Evolutionary conservation across 2,113 vertebrate species (phyloP).

Genomic region (Tricholaema leucomelas): DNA sequence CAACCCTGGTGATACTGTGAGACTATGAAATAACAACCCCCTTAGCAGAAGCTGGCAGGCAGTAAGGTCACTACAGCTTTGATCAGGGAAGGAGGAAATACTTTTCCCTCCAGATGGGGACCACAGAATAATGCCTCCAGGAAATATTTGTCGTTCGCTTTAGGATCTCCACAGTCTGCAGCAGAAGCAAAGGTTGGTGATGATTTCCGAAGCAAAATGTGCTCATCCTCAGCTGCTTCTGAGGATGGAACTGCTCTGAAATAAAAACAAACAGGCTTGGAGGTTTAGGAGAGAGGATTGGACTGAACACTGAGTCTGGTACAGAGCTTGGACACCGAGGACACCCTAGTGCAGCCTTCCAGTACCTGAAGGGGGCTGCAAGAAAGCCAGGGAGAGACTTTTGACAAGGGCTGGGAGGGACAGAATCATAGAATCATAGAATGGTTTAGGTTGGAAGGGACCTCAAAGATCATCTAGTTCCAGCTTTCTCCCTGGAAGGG

Average conservation of each 20-base stretch:
- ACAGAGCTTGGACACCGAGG: neutral
- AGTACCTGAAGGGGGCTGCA: too few relatives aligned
- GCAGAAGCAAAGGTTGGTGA: neutral
- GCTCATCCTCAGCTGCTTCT: neutral
- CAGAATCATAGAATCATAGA: too few relatives aligned
- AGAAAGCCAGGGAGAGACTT: too few relatives aligned
- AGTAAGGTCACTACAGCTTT: conserved; percentile 71
- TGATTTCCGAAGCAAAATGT: neutral
- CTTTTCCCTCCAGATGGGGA: conserved; percentile 57
- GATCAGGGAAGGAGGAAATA: conserved; percentile 59
- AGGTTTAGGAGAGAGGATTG: neutral
- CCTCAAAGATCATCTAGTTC: too few relatives aligned
- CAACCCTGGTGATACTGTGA: too few relatives aligned
- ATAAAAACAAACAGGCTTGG: neutral
- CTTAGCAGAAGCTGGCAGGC: conserved; percentile 55
- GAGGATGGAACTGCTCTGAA: neutral
- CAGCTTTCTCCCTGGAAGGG: too few relatives aligned
- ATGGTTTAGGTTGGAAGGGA: too few relatives aligned
- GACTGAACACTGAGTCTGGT: neutral
- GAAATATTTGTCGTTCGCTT: conserved; percentile 50
- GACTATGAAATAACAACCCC: too few relatives aligned
- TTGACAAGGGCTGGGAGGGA: too few relatives aligned
- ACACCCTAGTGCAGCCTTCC: too few relatives aligned
- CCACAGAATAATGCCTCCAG: conserved; percentile 23
- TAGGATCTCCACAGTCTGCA: conserved; percentile 26